Evolutionary conservation across 2,113 vertebrate genomes (phyloP), one percentile per base, ranked within the genome.

Genomic region (Sylvia atricapilla): DNA sequence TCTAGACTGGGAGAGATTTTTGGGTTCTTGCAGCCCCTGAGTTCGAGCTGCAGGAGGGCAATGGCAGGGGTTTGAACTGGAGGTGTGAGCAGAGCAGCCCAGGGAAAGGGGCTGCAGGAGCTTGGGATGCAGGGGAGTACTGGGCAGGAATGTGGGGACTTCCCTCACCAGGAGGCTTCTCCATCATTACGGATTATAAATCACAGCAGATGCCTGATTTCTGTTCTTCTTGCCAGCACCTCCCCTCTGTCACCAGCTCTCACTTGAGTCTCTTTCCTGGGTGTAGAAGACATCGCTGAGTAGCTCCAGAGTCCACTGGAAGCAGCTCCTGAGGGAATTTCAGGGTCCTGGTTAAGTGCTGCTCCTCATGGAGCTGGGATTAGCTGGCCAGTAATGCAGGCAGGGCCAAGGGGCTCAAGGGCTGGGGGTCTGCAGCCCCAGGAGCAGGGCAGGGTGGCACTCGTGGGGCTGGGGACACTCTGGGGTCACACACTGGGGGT

Each of bases 161-260:
- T n/a, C 35, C 67, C 37, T 79, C 21, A 9, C 19, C 14, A 2
- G 13, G 58, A 6, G 22, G 15, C 25, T 55, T 70, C 44, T 13
- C 73, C 68, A 1, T 31, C 2, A 0, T 13, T 58, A 1, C 4
- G 11, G 49, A 9, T 72, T 7, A n/a, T 6, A 50, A 18, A 18
- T 33, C 23, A 15, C 12, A 31, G 41, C 24, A 73, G 70, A 59
- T 35, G 35, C 50, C 46, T 25, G 39, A 13, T 31, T 47, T 39
- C 75, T 88, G 33, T 44, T 18, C 37, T 59, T 80, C 43, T 47
- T 77, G 24, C 37, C 52, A 55, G 52, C 52, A 37, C 30, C 14
- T 66, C 27, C 7, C 17, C n/a, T 15, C n/a, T 68, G 64, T 6
- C 56, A 59, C 17, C 67, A 83, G 18, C 18, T 53, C 30, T 43